Percentiles rank a stretch among this genome's conserved stretches.
These are phyloP conservation scores for Cotesia vestalis DNA, from an alignment of 1,140 invertebrate species.

Conservation along the genomic window DNA sequence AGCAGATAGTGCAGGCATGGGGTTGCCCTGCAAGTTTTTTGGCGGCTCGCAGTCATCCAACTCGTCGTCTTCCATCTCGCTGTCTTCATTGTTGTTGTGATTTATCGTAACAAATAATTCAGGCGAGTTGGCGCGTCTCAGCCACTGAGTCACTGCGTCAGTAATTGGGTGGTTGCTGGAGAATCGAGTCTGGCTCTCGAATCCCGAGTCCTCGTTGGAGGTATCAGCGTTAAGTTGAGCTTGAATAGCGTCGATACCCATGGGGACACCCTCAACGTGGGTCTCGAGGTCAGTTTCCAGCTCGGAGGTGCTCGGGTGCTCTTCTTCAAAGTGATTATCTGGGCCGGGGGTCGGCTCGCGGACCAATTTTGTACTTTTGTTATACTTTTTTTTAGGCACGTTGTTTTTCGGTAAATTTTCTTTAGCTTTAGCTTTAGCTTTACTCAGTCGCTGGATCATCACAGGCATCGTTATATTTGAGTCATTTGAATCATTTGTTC, in stretches of 20 bases:
- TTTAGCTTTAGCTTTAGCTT: background rate
- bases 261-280: constrained; percentile 24
- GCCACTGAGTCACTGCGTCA: constrained; percentile 63
- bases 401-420: constrained; percentile 8
- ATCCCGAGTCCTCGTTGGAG: constrained; percentile 55
- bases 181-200: constrained; percentile 51
- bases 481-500: constrained; percentile 12
- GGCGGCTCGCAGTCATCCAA: constrained; percentile 52
- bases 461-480: background rate
- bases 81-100: constrained; percentile 31
- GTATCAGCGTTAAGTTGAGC: constrained; percentile 36
- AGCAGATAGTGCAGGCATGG: constrained; percentile 69
- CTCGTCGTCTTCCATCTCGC: constrained; percentile 43
- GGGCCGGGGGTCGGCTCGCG: constrained; percentile 45
- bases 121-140: constrained; percentile 54
- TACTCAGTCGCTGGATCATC: background rate
- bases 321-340: background rate
- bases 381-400: constrained; percentile 30
- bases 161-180: constrained; percentile 54
- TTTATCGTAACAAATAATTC: constrained; percentile 50
- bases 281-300: background rate
- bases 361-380: constrained; percentile 44
- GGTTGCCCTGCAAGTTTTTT: constrained; percentile 70
- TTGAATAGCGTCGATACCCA: constrained; percentile 35
- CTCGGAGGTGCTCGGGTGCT: background rate